Evolutionary conservation across 2,797 vertebrate genomes (phyloP), one percentile per base, ranked within the genome.

Genomic region (Fistularia commersonii): DNA sequence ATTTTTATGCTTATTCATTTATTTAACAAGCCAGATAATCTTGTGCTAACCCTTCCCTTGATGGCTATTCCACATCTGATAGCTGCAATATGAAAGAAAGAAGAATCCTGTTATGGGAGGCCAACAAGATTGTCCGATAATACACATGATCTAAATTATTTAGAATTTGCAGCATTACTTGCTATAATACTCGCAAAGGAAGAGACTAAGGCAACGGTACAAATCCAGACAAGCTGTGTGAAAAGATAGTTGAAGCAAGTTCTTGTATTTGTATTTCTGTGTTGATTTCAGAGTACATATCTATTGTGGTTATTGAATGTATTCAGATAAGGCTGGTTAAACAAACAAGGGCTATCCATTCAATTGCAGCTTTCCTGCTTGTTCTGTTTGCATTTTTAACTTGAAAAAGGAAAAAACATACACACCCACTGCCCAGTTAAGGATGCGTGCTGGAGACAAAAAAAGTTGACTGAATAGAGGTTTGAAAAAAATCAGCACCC

Each of bases 1-100:
- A 72, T 78, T 74, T 69, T 65, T 78, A 63, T 67, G 54, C 45
- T 63, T 72, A 69, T 70, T 54, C 59, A 33, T 66, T 71, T 66
- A 82, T 80, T 80, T 69, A 80, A 78, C 61, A 69, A 51, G 31
- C 76, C 63, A 55, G 49, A 45, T 62, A 56, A 43, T 48, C 31
- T 74, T 49, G 72, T 73, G 51, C 56, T 61, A 63, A 73, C 66
- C 50, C 70, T 55, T 48, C 55, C 60, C 66, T 74, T 81, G 72
- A 81, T 77, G 74, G 63, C 67, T 72, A 66, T 74, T 42, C 56
- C 57, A 47, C 47, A 34, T 42, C 60, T 40, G 60, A 66, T 52
- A 74, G 67, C 54, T 56, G 51, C 7, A 60, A 61, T 65, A 82
- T 72, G 57, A 81, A 82, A 72, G 45, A 45, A 11, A 0, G 31